Base-by-base conservation (phyloP, 2,888 invertebrate species). In the Exocentrus adspersus region DNA sequence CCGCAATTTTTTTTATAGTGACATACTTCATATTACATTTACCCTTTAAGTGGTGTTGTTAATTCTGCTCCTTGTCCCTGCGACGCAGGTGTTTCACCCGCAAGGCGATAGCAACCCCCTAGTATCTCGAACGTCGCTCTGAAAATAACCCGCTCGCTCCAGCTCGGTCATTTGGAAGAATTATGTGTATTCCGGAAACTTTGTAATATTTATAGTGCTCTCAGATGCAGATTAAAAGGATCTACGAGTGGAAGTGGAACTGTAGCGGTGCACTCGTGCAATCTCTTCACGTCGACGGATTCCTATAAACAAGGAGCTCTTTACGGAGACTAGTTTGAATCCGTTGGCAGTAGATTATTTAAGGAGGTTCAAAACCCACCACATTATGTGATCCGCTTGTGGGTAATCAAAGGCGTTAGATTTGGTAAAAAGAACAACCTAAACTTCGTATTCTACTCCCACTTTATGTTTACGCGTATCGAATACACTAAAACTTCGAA, bases 121-220 rank as follows among this genome's bases (percentile, higher is more conserved):
- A n/a, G 24, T 24, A 19, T 54, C 21, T 42, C n/a, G 37, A 32
- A 16, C 28, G 16, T 14, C 17, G n/a, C 17, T 7, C 17, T 9
- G 24, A 21, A 17, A 28, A 54, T 54, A 54, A 54, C 28, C 30
- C 19, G 43, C 16, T n/a, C 17, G 43, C n/a, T 48, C 24, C 28
- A 20, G n/a, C 43, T 1, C 41, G 16, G 54, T 43, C 43, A 14
- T 30, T 43, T 28, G 9, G 21, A 10, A 54, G 43, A 43, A 43
- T 43, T 54, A 54, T 30, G 24, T 14, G 54, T 54, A 28, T 54
- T 54, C 30, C 28, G 17, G 17, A 14, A 54, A 9, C 43, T 54
- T n/a, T 43, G 19, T 28, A 54, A 54, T 54, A 54, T 54, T 54
- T 54, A 54, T 54, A 43, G 43, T 24, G 54, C 54, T 54, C 43